phyloP scores from a whole-genome alignment of 2,113 vertebrate genomes.

The Zosterops hypoxanthus region DNA sequence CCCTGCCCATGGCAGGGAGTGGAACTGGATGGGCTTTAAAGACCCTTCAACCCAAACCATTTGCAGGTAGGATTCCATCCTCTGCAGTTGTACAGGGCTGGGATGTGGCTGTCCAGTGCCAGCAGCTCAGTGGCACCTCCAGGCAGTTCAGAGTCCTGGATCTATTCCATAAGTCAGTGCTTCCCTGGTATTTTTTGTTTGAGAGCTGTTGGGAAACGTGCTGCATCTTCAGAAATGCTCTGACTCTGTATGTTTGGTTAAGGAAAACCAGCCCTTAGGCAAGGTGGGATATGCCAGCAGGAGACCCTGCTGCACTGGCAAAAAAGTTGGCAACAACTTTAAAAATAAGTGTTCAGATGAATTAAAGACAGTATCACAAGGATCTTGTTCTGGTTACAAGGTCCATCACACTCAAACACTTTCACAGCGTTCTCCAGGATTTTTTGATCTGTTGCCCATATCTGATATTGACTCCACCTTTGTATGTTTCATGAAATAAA shows the following conservation, averaged over 20 bases:
- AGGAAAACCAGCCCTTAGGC: neutral
- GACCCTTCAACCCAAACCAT: neutral
- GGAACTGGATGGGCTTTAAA: neutral
- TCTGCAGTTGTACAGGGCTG: neutral
- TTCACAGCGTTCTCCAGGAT: neutral
- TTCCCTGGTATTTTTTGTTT: neutral
- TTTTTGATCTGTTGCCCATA: neutral
- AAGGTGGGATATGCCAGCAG: neutral
- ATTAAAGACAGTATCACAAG: neutral
- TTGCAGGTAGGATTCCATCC: neutral
- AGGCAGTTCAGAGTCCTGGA: rapidly evolving
- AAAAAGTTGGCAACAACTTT: neutral
- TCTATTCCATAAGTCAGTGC: rapidly evolving
- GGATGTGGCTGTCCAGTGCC: rapidly evolving
- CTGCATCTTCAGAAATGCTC: neutral
- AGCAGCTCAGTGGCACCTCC: rapidly evolving
- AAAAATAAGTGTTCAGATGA: neutral
- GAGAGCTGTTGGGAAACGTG: neutral
- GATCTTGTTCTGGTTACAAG: neutral
- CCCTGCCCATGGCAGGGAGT: neutral
- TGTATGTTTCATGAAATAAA: neutral
- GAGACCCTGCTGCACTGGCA: neutral
- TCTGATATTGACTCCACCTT: neutral
- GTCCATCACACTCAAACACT: neutral
- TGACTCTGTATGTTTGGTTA: neutral